phyloP scores from a whole-genome alignment of 2,113 vertebrate species.

The Nansenia antarctica region DNA sequence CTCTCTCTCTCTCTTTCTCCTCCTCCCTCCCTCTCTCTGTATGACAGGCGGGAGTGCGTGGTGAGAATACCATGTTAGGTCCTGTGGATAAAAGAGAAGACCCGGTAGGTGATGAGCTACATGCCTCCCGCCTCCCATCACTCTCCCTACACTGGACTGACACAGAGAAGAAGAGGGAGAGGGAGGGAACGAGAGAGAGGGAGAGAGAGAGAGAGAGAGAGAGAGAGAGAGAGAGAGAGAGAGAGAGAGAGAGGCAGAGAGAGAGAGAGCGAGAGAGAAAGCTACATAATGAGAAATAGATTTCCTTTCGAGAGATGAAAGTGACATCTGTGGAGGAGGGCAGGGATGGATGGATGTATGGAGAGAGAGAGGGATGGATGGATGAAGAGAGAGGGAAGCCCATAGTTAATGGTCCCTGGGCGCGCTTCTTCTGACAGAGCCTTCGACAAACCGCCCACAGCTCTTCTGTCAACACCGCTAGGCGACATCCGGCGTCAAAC shows the following conservation, averaged over 20 bases:
- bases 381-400: neutral
- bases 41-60: neutral
- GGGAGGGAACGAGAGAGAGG: neutral
- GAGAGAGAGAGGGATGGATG: neutral
- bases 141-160: neutral
- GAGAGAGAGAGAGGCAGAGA: neutral
- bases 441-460: neutral
- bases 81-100: neutral
- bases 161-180: neutral
- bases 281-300: conserved; percentile 11
- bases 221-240: neutral
- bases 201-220: neutral
- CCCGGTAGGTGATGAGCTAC: conserved; percentile 4
- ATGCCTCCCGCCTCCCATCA: neutral
- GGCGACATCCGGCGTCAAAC: too few relatives aligned
- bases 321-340: neutral
- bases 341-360: neutral
- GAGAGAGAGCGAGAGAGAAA: neutral
- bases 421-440: too few relatives aligned
- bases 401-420: too few relatives aligned
- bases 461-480: too few relatives aligned
- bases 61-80: neutral
- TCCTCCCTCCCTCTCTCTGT: neutral
- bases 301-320: neutral
- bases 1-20: neutral